Evolutionary conservation across 2,113 vertebrate species (phyloP).

Genomic region (Ptilorrhoa leucosticta): DNA sequence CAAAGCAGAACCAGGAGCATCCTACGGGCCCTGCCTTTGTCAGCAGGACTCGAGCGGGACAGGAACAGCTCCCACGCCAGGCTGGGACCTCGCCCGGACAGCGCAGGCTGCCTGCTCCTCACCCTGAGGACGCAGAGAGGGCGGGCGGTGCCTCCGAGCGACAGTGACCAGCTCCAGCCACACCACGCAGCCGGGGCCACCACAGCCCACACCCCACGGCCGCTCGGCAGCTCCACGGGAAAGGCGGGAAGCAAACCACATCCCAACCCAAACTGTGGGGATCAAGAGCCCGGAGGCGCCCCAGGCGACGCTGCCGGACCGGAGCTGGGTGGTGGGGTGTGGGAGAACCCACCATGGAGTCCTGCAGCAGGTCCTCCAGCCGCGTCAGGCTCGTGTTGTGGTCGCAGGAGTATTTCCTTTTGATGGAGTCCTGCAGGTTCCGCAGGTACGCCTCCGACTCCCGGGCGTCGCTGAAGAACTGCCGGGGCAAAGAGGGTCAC

Average conservation of each 20-base stretch:
- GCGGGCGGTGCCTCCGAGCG: not conserved
- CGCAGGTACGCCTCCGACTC: slow-evolving; percentile 89
- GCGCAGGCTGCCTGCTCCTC: not conserved
- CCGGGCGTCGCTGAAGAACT: slow-evolving; percentile 91
- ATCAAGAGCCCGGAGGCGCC: not conserved
- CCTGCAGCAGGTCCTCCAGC: slow-evolving; percentile 95
- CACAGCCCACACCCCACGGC: not conserved
- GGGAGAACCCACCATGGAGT: slow-evolving; percentile 89
- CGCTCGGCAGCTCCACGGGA: not conserved
- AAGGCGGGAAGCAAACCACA: not conserved
- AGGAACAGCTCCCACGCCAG: not conserved
- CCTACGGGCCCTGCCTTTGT: rapidly evolving
- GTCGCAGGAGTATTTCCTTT: slow-evolving; percentile 93
- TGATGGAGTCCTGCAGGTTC: slow-evolving; percentile 93
- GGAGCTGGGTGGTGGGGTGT: not conserved
- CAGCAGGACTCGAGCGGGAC: not conserved
- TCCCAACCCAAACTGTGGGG: rapidly evolving
- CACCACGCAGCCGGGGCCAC: not conserved
- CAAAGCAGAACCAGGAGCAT: not conserved
- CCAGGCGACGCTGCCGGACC: not conserved
- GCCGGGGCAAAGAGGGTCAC: not conserved
- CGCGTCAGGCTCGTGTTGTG: slow-evolving; percentile 86
- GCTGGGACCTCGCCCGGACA: not conserved
- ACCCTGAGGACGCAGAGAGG: not conserved
- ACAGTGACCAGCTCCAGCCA: not conserved